Percentiles rank a stretch among this genome's conserved stretches.
phyloP scores from a whole-genome alignment of 2,113 vertebrate genomes.

The Phaethon lepturus region DNA sequence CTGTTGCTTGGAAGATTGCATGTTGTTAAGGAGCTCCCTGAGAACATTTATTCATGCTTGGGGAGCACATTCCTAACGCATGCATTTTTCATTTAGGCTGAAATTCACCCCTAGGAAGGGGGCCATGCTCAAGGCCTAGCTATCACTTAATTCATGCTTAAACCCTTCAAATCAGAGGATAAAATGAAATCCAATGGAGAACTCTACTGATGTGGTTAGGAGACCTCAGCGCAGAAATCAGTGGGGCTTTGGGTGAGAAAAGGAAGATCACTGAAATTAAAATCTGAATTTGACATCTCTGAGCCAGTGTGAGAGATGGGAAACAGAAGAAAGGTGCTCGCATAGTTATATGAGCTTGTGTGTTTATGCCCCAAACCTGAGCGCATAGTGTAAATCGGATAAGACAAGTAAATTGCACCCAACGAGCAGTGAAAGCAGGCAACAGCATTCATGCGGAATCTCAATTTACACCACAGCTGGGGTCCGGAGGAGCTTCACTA shows the following conservation, averaged over 20 bases:
- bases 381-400: conserved; percentile 30
- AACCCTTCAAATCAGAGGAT: conserved; percentile 23
- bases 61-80: background rate
- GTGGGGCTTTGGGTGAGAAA: background rate
- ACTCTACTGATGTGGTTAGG: background rate
- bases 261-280: background rate
- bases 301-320: background rate
- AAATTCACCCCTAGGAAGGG: background rate
- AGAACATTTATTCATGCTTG: conserved; percentile 40
- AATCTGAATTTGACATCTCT: background rate
- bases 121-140: background rate
- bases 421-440: conserved; percentile 56
- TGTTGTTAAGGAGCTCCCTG: conserved; percentile 29
- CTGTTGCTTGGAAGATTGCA: conserved; percentile 47
- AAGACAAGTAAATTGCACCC: conserved; percentile 67
- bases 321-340: background rate
- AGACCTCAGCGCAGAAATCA: background rate
- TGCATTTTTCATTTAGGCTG: background rate
- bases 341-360: background rate
- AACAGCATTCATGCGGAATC: conserved; percentile 55
- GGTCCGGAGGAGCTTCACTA: background rate
- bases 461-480: conserved; percentile 65
- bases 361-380: conserved; percentile 56
- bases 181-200: conserved; percentile 37
- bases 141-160: conserved; percentile 33